Evolutionary conservation across 2,797 vertebrate genomes (phyloP), one percentile per base, ranked within the genome.

Genomic region (Toxotes lorentzi): DNA sequence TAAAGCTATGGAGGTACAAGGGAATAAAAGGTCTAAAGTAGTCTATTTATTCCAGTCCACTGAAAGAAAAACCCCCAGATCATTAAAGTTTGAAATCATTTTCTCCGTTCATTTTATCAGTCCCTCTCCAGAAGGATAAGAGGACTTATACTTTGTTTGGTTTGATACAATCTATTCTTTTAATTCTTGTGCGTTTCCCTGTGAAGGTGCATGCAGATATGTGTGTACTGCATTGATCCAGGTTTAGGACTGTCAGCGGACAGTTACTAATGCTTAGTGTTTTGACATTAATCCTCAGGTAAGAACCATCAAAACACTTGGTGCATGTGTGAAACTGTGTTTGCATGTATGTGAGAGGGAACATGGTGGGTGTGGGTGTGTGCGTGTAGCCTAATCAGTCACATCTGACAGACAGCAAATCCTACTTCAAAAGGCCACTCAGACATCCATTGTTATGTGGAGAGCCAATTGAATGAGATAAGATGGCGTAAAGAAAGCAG

Each of bases 391-490:
- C 74, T 90, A 88, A 89, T 94, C 91, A 87, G 79, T 88, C 85
- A 85, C 77, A 91, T 92, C 85, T 91, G 89, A 91, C 89, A 89
- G 81, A 81, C 84, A 53, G 86, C 76, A 91, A 90, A 92, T 91
- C 87, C 86, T 54, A 58, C 83, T 91, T 92, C 82, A 85, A 84
- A 92, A 89, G 87, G 87, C 83, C 84, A 78, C 86, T 92, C 83
- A 85, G 84, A 88, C 73, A 45, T 41, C 84, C 84, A 89, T 93
- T 92, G 92, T 90, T 88, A 69, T 76, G 79, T 78, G 56, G 75
- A 86, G 78, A 87, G 85, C 68, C 77, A 85, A 73, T 78, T 89
- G 85, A 90, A 84, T 64, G 78, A 81, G 88, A 88, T 89, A 89
- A 89, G 88, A 88, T 56, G 65, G 35, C 53, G 67, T 69, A 48